phyloP scores from a whole-genome alignment of 2,113 vertebrate species.

The Motacilla tschutschensis region DNA sequence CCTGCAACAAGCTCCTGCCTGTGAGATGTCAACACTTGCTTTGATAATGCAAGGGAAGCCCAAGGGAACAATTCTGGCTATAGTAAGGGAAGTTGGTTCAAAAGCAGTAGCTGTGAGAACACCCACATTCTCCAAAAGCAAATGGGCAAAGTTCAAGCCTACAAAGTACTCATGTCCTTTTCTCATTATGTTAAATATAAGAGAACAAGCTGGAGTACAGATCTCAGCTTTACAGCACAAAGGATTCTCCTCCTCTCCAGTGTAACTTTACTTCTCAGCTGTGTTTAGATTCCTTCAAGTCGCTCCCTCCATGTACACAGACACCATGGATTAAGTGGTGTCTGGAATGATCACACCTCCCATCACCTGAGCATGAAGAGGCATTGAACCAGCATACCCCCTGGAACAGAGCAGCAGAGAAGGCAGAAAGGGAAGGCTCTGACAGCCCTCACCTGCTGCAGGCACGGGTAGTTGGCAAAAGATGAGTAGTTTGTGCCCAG shows the following conservation, averaged over 20 bases:
- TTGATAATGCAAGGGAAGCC: neutral
- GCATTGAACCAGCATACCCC: neutral
- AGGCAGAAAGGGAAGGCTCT: neutral
- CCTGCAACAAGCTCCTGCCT: neutral
- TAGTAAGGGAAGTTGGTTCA: neutral
- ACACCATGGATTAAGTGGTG: fast-evolving
- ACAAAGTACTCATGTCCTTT: neutral
- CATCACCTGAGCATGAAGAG: neutral
- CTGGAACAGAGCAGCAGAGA: neutral
- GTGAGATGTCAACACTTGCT: neutral
- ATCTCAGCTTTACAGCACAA: neutral
- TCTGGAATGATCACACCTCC: neutral
- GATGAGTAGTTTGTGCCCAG: neutral
- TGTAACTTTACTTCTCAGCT: neutral
- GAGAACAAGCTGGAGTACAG: neutral
- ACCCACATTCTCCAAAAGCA: neutral
- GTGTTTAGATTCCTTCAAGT: neutral
- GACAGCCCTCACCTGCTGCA: neutral
- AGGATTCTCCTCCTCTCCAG: neutral
- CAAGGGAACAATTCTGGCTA: neutral
- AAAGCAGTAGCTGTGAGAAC: neutral
- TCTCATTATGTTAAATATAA: neutral
- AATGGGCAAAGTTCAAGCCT: neutral
- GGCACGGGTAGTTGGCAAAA: fast-evolving
- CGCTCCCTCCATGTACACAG: neutral